phyloP scores from a whole-genome alignment of 2,113 vertebrate species.

The Oxyruncus cristatus region DNA sequence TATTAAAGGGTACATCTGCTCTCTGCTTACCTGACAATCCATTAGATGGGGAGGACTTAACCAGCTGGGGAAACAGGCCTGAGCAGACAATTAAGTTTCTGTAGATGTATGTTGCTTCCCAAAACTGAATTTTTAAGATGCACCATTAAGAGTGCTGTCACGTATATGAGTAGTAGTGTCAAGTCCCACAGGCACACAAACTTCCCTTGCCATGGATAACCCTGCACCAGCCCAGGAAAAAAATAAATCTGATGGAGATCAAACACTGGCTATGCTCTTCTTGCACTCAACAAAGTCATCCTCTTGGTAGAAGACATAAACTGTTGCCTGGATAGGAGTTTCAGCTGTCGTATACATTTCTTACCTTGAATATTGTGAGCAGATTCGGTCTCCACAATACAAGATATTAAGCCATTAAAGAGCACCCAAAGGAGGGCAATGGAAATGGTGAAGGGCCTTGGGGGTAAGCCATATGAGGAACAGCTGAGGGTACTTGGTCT shows the following conservation, averaged over 20 bases:
- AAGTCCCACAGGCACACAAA: not conserved
- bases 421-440: not conserved
- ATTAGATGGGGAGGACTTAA: not conserved
- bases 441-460: not conserved
- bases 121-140: not conserved
- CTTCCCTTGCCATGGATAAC: not conserved
- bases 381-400: not conserved
- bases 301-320: not conserved
- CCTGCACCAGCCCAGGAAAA: not conserved
- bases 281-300: not conserved
- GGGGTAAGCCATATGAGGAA: not conserved
- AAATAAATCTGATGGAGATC: not conserved
- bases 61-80: not conserved
- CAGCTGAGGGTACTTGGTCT: not conserved
- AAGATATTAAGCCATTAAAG: not conserved
- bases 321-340: not conserved
- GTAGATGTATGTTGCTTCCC: not conserved
- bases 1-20: not conserved
- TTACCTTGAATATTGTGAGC: not conserved
- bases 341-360: not conserved
- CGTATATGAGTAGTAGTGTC: not conserved
- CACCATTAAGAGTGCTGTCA: not conserved
- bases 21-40: not conserved
- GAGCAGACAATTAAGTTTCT: not conserved
- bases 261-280: not conserved